Evolutionary conservation across 2,113 vertebrate genomes (phyloP).

Genomic region (Mesembrinibis cayennensis): DNA sequence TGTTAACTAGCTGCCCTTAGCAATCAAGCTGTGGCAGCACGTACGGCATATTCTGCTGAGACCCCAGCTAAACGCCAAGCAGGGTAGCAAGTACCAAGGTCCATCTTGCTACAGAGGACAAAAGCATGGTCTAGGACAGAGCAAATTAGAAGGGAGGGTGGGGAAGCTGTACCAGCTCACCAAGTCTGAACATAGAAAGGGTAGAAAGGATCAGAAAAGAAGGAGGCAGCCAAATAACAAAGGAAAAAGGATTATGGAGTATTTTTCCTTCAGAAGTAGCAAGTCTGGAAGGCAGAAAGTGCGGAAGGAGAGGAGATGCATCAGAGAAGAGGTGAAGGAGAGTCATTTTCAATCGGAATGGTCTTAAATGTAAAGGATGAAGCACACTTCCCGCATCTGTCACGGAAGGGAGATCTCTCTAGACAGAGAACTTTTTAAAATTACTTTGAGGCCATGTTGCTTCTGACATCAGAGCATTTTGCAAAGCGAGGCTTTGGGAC

Average conservation of each 20-base stretch:
- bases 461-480: background rate
- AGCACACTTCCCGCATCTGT: background rate
- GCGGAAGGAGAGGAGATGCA: background rate
- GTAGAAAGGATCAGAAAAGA: background rate
- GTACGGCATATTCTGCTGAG: background rate
- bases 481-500: background rate
- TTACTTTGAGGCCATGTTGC: background rate
- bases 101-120: background rate
- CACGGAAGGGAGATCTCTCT: background rate
- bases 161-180: background rate
- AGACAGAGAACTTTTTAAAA: background rate
- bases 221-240: background rate
- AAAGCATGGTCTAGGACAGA: background rate
- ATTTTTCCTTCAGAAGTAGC: background rate
- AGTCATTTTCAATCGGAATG: background rate
- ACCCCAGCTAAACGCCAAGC: background rate
- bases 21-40: background rate
- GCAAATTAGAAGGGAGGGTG: background rate
- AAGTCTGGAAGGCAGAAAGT: background rate
- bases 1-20: background rate
- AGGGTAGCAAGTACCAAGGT: background rate
- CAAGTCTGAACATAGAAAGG: background rate
- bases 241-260: background rate
- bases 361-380: background rate
- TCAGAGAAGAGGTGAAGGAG: background rate